Evolutionary conservation across 2,797 vertebrate genomes (phyloP).

Genomic region (Brachymystax lenok): DNA sequence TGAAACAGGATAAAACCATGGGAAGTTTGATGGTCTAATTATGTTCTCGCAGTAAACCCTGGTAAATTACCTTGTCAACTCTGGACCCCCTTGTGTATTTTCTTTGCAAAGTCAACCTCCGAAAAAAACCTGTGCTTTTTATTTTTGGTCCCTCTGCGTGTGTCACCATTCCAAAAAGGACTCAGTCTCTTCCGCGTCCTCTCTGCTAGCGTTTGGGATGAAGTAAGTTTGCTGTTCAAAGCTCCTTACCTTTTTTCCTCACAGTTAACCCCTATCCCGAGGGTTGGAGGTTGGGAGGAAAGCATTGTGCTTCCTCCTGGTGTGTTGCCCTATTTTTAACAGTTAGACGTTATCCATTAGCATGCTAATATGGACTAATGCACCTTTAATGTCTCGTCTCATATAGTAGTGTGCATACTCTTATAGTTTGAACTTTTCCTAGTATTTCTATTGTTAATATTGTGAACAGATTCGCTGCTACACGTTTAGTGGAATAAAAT

Average conservation of each 20-base stretch:
- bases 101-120: background rate
- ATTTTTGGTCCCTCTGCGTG: conserved; percentile 72
- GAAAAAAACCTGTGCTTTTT: conserved; percentile 37
- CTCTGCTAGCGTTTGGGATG: conserved; percentile 84
- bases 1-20: no score
- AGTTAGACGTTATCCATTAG: background rate
- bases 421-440: background rate
- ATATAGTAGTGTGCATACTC: background rate
- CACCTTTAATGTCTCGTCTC: background rate
- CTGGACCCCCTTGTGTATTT: background rate
- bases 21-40: background rate
- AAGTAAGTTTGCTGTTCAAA: conserved; percentile 83
- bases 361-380: background rate
- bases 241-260: no score
- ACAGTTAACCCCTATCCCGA: conserved; percentile 36
- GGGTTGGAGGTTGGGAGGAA: background rate
- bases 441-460: background rate
- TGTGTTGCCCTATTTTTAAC: no score
- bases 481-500: background rate
- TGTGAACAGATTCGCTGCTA: background rate
- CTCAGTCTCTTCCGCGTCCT: conserved; percentile 81
- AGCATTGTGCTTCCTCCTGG: no score
- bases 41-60: background rate
- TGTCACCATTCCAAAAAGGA: conserved; percentile 67
- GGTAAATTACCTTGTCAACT: background rate